Percentiles rank a stretch among this genome's conserved stretches.
These are phyloP conservation scores for Teleopsis dalmanni DNA, from an alignment of 1,140 invertebrate species.

Conservation along the genomic window DNA sequence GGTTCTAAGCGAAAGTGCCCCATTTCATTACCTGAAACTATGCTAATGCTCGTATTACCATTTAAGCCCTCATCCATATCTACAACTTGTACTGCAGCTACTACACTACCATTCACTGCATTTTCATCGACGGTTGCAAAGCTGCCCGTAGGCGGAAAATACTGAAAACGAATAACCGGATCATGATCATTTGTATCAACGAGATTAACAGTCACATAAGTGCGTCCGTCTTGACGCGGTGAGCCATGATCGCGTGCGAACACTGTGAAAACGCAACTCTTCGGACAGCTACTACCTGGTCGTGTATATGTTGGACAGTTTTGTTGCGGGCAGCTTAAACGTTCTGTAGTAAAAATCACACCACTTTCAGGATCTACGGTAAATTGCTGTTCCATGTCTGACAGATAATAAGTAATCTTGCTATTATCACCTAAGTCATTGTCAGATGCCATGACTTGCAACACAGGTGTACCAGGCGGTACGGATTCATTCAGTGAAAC, in stretches of 20 bases:
- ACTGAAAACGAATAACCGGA: conserved; percentile 83
- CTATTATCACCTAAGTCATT: conserved; percentile 87
- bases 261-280: conserved; percentile 90
- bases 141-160: conserved; percentile 72
- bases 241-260: conserved; percentile 87
- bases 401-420: conserved; percentile 82
- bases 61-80: conserved; percentile 87
- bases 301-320: conserved; percentile 49
- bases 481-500: conserved; percentile 88
- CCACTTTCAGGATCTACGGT: conserved; percentile 83
- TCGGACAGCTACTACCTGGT: conserved; percentile 51
- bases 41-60: conserved; percentile 76
- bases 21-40: conserved; percentile 81
- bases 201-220: conserved; percentile 90
- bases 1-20: conserved; percentile 81
- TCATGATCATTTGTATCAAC: conserved; percentile 93
- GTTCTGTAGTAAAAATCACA: conserved; percentile 71
- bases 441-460: conserved; percentile 87
- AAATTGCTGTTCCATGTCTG: conserved; percentile 78
- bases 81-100: conserved; percentile 86
- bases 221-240: conserved; percentile 81
- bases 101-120: conserved; percentile 77
- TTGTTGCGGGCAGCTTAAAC: conserved; percentile 69
- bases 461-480: conserved; percentile 72
- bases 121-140: conserved; percentile 92